Conservation (phyloP, 1,140 invertebrate species). For the Diabrotica undecimpunctata region DNA sequence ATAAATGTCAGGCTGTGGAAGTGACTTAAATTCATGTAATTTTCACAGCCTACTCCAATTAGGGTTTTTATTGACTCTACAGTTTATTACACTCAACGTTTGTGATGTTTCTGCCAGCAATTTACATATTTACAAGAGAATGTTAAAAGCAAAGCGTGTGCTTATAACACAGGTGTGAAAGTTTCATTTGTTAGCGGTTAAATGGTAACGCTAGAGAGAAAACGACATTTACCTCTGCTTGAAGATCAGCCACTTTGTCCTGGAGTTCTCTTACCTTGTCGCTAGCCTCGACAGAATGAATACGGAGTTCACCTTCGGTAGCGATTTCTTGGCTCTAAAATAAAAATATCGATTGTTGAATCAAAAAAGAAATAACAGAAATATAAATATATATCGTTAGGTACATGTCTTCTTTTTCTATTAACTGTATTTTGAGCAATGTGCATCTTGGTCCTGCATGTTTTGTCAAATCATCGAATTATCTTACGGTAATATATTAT, state of each 20-base stretch:
- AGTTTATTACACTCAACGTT: too few species aligned
- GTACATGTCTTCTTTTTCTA: too few species aligned
- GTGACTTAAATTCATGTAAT: not conserved
- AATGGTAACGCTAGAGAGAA: not conserved
- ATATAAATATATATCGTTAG: too few species aligned
- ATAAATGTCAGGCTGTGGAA: not conserved
- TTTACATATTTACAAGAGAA: not conserved
- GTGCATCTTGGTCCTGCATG: too few species aligned
- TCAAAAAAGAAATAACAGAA: too few species aligned
- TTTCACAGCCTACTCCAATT: too few species aligned
- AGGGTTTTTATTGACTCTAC: too few species aligned
- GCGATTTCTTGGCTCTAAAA: constrained; percentile 86
- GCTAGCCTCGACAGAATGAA: constrained; percentile 70
- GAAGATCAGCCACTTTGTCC: constrained; percentile 85
- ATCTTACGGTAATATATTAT: too few species aligned
- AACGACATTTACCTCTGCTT: constrained; percentile 74
- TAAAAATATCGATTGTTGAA: not conserved
- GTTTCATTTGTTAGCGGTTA: not conserved
- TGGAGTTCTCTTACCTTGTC: constrained; percentile 83
- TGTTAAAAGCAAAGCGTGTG: constrained; percentile 15
- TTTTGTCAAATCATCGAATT: too few species aligned
- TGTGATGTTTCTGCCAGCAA: not conserved
- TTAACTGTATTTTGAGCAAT: too few species aligned
- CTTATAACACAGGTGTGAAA: constrained; percentile 15
- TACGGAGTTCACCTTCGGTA: constrained; percentile 80